A percentile compares a stretch with the other conserved stretches of the same genome.
Conservation (phyloP, 2,797 vertebrate species). For the Sebastes minor region DNA sequence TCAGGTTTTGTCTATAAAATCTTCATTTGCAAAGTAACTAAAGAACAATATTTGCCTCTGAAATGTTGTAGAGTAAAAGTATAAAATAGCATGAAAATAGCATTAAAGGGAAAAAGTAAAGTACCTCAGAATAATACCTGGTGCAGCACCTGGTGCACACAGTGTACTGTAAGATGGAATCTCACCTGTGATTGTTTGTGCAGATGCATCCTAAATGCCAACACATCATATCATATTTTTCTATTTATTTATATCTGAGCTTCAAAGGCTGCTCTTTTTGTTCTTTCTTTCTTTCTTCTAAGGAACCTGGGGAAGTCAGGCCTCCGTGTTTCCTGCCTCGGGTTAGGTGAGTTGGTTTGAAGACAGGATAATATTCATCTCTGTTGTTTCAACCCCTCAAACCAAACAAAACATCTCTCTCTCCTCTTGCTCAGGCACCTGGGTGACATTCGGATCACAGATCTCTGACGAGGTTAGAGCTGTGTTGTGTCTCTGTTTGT, state of each 20-base stretch:
- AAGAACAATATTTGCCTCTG: neutral
- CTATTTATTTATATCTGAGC: neutral
- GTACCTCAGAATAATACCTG: neutral
- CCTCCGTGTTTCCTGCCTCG: conserved; percentile 83
- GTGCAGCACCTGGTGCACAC: neutral
- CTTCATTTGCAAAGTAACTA: neutral
- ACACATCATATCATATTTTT: neutral
- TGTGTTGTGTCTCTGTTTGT: neutral
- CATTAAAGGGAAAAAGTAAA: neutral
- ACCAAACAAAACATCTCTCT: conserved; percentile 21
- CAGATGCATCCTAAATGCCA: neutral
- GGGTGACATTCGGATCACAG: conserved; percentile 95
- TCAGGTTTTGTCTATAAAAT: neutral
- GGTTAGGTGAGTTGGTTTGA: conserved; percentile 77
- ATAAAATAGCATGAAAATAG: neutral
- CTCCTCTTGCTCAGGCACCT: conserved; percentile 83
- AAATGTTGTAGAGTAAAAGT: neutral
- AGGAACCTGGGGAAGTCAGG: conserved; percentile 86
- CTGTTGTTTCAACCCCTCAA: conserved; percentile 9
- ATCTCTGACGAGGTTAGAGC: conserved; percentile 91
- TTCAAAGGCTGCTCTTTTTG: neutral
- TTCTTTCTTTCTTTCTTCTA: conserved; percentile 2
- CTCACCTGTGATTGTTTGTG: neutral
- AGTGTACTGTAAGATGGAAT: neutral
- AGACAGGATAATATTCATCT: conserved; percentile 3